Evolutionary conservation across 2,797 vertebrate species (phyloP).

Genomic region (Sebastes diaconus): DNA sequence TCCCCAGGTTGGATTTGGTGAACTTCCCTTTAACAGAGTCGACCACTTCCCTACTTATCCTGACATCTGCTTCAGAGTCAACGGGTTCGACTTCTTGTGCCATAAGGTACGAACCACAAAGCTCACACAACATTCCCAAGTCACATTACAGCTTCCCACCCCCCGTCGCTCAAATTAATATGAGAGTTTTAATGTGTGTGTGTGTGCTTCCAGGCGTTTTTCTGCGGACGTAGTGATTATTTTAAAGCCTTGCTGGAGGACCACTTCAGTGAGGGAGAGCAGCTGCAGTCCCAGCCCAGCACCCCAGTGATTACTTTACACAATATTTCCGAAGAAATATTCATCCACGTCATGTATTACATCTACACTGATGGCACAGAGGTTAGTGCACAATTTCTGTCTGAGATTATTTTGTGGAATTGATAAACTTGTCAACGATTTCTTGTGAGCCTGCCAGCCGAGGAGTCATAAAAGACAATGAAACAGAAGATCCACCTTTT

Average conservation of each 20-base stretch:
- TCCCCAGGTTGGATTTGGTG: constrained; percentile 91
- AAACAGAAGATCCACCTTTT: neutral
- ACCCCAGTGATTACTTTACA: constrained; percentile 91
- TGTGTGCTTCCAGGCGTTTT: constrained; percentile 88
- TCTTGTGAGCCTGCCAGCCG: neutral
- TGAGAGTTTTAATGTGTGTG: neutral
- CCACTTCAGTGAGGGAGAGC: constrained; percentile 93
- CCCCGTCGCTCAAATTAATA: neutral
- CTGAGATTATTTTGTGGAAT: neutral
- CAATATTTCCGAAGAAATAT: constrained; percentile 90
- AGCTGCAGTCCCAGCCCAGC: constrained; percentile 87
- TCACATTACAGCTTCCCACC: too few relatives aligned
- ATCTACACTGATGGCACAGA: constrained; percentile 94
- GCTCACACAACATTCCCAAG: neutral
- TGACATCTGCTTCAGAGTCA: constrained; percentile 92
- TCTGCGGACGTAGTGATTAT: constrained; percentile 97
- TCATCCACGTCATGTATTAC: constrained; percentile 92
- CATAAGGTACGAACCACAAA: constrained; percentile 88
- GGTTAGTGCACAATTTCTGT: constrained; percentile 74
- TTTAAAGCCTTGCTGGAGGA: constrained; percentile 95
- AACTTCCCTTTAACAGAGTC: constrained; percentile 92
- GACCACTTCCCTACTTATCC: constrained; percentile 91
- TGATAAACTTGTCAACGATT: neutral
- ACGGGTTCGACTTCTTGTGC: constrained; percentile 90
- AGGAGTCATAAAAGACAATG: neutral